These are phyloP conservation scores for Aphodius granarius DNA, from an alignment of 2,888 invertebrate genomes.

Conservation along the genomic window DNA sequence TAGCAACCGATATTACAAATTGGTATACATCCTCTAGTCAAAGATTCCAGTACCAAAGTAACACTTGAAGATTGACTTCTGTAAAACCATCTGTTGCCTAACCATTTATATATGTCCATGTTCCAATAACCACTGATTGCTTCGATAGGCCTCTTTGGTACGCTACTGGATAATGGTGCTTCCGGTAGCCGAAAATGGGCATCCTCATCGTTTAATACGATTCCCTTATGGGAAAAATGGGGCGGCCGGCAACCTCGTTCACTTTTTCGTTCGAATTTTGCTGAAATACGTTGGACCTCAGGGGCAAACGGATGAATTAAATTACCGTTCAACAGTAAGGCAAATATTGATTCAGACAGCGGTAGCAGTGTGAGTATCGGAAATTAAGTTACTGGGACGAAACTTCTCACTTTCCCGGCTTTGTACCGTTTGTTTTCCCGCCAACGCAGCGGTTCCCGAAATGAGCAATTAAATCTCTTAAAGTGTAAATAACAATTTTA, in stretches of 20 bases:
- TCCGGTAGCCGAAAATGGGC: background rate
- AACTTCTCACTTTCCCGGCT: background rate
- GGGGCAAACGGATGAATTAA: background rate
- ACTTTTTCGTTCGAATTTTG: constrained; percentile 5
- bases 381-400: background rate
- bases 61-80: no score
- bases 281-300: background rate
- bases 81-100: no score
- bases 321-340: background rate
- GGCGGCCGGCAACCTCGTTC: background rate
- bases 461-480: background rate
- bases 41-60: no score
- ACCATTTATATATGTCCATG: no score
- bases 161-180: background rate
- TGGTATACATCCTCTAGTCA: no score
- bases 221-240: background rate
- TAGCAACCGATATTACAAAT: no score
- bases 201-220: background rate
- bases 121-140: no score
- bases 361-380: background rate
- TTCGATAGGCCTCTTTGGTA: no score
- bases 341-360: background rate
- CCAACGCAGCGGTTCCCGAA: background rate
- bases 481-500: no score
- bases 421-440: background rate